Percentiles rank a stretch among this genome's conserved stretches.
These are phyloP conservation scores for Geopemphigus sp. DNA, from an alignment of 1,140 invertebrate species.

Conservation along the genomic window DNA sequence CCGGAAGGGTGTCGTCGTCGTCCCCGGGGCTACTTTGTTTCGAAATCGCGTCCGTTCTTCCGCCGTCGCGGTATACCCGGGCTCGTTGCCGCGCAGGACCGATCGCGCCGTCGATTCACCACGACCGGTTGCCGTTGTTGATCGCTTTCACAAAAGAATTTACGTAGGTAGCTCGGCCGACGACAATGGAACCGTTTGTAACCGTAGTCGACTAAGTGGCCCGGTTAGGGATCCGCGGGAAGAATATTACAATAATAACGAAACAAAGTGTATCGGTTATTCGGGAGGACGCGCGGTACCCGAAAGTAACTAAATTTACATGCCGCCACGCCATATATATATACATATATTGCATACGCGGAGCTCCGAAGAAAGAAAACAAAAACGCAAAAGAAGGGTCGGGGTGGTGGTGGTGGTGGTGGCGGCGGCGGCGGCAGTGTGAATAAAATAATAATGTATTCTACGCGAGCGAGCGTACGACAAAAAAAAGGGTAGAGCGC, in stretches of 20 bases:
- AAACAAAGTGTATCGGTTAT: conserved; percentile 13
- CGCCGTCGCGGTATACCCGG: too few relatives aligned
- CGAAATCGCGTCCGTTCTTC: too few relatives aligned
- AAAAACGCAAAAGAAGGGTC: not conserved
- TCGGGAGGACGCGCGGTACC: conserved; percentile 23
- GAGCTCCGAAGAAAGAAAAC: not conserved
- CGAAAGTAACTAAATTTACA: not conserved
- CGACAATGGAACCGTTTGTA: conserved; percentile 10
- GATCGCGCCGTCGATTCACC: conserved; percentile 43
- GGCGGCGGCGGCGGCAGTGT: too few relatives aligned
- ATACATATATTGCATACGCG: too few relatives aligned
- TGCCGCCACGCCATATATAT: too few relatives aligned
- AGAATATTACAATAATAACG: not conserved
- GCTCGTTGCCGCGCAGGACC: conserved; percentile 34
- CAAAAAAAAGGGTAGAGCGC: conserved; percentile 19
- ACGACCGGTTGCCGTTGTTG: too few relatives aligned
- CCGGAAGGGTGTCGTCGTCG: too few relatives aligned
- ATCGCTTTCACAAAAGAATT: conserved; percentile 28
- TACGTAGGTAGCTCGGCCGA: too few relatives aligned
- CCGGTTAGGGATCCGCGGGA: conserved; percentile 43
- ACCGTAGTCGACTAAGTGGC: conserved; percentile 26
- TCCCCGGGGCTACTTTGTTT: too few relatives aligned
- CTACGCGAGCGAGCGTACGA: too few relatives aligned
- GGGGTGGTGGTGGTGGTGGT: not conserved
- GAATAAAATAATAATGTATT: too few relatives aligned